A percentile compares a stretch with the other conserved stretches of the same genome.
These are phyloP conservation scores for Peribatodes rhomboidaria DNA, from an alignment of 2,888 invertebrate genomes.

Conservation along the genomic window DNA sequence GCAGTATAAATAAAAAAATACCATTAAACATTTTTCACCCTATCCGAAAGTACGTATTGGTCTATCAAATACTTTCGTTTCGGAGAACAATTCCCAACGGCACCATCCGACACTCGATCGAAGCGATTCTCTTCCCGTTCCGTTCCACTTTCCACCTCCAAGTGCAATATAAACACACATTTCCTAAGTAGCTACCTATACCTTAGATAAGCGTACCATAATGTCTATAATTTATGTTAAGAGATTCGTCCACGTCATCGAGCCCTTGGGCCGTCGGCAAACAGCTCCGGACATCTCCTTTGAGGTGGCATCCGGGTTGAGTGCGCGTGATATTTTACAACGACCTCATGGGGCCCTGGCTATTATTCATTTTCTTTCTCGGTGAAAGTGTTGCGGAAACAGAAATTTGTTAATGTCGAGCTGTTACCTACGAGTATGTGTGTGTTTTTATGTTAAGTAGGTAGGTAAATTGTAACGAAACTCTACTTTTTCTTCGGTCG, in stretches of 20 bases:
- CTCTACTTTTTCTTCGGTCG: too few species aligned
- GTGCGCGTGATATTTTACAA: constrained; percentile 31
- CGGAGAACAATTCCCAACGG: constrained; percentile 10
- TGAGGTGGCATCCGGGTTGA: constrained; percentile 28
- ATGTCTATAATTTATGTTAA: constrained; percentile 28
- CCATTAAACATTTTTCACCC: too few species aligned
- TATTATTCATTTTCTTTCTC: constrained; percentile 31
- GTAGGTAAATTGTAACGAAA: too few species aligned
- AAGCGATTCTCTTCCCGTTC: constrained; percentile 7
- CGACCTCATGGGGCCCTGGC: constrained; percentile 19
- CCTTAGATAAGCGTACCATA: constrained; percentile 17
- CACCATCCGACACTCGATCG: constrained; percentile 4
- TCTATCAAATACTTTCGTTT: not conserved
- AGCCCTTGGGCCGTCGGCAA: constrained; percentile 20
- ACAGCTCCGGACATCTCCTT: constrained; percentile 25
- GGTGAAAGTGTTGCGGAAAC: constrained; percentile 29
- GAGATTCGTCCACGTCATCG: constrained; percentile 30
- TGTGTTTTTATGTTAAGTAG: not conserved
- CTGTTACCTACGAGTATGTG: too few species aligned
- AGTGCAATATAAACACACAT: constrained; percentile 20
- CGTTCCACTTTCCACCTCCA: constrained; percentile 2
- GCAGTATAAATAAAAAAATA: too few species aligned
- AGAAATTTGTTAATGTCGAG: constrained; percentile 25
- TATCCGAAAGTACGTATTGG: too few species aligned
- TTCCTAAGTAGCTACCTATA: constrained; percentile 10